Conservation (phyloP, 2,797 vertebrate genomes). For the Fistularia commersonii region DNA sequence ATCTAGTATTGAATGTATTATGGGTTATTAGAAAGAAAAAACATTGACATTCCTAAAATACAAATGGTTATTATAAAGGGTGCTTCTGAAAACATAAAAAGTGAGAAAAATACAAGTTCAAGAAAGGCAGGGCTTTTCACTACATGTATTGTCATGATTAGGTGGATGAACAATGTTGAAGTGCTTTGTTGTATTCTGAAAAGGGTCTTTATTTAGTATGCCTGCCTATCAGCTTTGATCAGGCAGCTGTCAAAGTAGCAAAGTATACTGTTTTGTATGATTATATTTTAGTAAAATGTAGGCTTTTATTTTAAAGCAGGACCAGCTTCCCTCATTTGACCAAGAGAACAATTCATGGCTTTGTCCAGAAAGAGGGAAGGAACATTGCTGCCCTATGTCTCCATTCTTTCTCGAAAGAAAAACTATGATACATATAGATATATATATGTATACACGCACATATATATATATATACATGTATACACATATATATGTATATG, state of each 20-base stretch:
- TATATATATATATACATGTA: slow-evolving; percentile 22
- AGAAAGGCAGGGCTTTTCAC: slow-evolving; percentile 45
- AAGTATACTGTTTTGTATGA: slow-evolving; percentile 64
- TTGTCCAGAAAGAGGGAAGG: slow-evolving; percentile 56
- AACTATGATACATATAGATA: slow-evolving; percentile 20
- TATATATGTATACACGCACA: neutral
- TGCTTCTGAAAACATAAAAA: slow-evolving; percentile 32
- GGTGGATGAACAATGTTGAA: slow-evolving; percentile 62
- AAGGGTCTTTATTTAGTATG: slow-evolving; percentile 51
- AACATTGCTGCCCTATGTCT: slow-evolving; percentile 59
- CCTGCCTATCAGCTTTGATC: slow-evolving; percentile 55
- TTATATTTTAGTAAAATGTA: slow-evolving; percentile 67
- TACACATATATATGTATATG: slow-evolving; percentile 24
- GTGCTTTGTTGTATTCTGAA: slow-evolving; percentile 66
- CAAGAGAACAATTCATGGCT: slow-evolving; percentile 38
- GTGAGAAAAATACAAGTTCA: slow-evolving; percentile 34
- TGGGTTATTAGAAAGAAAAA: slow-evolving; percentile 60
- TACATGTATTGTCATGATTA: slow-evolving; percentile 56
- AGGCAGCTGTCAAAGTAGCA: slow-evolving; percentile 70
- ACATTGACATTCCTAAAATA: slow-evolving; percentile 63
- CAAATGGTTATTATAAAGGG: slow-evolving; percentile 52
- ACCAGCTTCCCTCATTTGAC: slow-evolving; percentile 60
- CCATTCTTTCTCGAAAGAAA: slow-evolving; percentile 38
- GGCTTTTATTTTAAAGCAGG: slow-evolving; percentile 62
- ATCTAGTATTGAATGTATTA: slow-evolving; percentile 82